Conservation (phyloP, 2,797 vertebrate species). For the Brachymystax lenok region DNA sequence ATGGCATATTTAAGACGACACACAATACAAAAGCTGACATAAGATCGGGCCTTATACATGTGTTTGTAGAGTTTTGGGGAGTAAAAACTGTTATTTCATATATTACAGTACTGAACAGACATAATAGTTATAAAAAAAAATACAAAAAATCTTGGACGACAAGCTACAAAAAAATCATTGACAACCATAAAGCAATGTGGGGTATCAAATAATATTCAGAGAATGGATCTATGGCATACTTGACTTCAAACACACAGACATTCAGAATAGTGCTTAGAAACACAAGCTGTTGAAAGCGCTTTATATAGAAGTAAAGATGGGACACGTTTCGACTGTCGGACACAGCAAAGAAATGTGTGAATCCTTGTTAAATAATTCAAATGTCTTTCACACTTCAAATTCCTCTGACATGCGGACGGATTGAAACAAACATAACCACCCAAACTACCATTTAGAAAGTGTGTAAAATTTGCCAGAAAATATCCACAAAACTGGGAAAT, state of each 20-base stretch:
- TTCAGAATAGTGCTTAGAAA: slow-evolving; percentile 53
- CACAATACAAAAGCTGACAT: slow-evolving; percentile 70
- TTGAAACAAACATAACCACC: slow-evolving; percentile 28
- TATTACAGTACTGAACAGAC: slow-evolving; percentile 65
- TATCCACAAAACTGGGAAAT: slow-evolving; percentile 48
- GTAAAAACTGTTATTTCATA: slow-evolving; percentile 61
- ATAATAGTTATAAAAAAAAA: slow-evolving; percentile 23
- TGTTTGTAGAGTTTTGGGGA: slow-evolving; percentile 34
- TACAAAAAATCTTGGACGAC: slow-evolving; percentile 36
- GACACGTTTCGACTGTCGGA: slow-evolving; percentile 3
- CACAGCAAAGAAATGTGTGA: slow-evolving; percentile 6
- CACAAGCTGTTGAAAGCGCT: slow-evolving; percentile 22
- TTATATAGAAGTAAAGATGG: slow-evolving; percentile 13
- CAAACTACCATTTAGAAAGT: slow-evolving; percentile 20
- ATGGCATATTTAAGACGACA: slow-evolving; percentile 70
- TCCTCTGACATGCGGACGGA: background rate
- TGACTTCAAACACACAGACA: slow-evolving; percentile 42
- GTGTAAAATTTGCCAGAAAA: slow-evolving; percentile 73
- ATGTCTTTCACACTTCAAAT: background rate
- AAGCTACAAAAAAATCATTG: slow-evolving; percentile 38
- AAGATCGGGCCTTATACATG: slow-evolving; percentile 59
- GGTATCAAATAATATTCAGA: slow-evolving; percentile 33
- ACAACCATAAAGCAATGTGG: slow-evolving; percentile 35
- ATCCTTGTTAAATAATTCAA: background rate
- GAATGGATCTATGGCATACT: slow-evolving; percentile 52